Conservation (phyloP, 2,888 invertebrate genomes). For the Lithophane semibrunnea region DNA sequence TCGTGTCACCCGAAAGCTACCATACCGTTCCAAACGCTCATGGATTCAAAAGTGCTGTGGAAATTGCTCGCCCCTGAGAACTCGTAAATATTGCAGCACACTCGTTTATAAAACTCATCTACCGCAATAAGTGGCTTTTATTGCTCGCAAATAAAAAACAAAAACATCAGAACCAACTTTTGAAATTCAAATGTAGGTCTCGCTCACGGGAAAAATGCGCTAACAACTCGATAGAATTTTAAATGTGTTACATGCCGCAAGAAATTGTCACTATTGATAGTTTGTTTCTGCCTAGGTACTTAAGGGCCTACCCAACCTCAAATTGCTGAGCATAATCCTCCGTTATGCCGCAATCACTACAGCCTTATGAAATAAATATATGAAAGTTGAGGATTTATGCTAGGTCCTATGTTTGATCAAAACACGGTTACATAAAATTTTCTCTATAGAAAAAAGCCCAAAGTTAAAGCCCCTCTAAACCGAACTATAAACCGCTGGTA, state of each 20-base stretch:
- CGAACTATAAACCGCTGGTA: too few species aligned
- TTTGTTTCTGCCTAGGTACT: neutral
- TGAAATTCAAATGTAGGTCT: conserved; percentile 36
- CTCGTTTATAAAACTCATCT: conserved; percentile 51
- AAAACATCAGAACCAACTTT: conserved; percentile 33
- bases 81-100: conserved; percentile 42
- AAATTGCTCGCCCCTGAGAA: conserved; percentile 34
- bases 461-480: too few species aligned
- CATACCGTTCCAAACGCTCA: neutral
- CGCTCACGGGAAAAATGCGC: neutral
- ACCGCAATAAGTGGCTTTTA: conserved; percentile 56
- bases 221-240: neutral
- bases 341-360: too few species aligned
- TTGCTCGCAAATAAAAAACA: conserved; percentile 44
- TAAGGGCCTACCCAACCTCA: too few species aligned
- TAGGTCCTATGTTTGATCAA: too few species aligned
- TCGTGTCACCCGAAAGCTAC: neutral
- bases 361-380: too few species aligned
- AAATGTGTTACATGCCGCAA: neutral
- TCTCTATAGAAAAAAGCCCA: too few species aligned
- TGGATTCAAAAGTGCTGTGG: neutral
- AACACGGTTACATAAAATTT: too few species aligned
- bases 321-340: too few species aligned
- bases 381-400: too few species aligned
- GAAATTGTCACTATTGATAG: neutral